phyloP scores from a whole-genome alignment of 1,140 invertebrate genomes.

The Ganaspis sp. region DNA sequence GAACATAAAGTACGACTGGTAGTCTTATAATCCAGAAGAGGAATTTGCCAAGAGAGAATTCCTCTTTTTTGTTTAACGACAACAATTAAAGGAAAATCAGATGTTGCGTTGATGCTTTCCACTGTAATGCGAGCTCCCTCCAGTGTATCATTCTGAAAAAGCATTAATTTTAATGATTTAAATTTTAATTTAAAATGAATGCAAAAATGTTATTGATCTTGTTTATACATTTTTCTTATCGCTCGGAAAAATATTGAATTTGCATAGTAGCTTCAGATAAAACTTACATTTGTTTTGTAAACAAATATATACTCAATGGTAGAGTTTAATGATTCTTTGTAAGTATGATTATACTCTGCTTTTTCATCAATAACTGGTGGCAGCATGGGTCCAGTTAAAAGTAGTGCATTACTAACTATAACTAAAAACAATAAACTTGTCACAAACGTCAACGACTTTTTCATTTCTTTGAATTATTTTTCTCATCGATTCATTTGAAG shows the following conservation, averaged over 20 bases:
- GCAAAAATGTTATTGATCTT: conserved; percentile 20
- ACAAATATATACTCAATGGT: conserved; percentile 57
- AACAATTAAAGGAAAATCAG: conserved; percentile 18
- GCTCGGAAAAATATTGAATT: too few relatives aligned
- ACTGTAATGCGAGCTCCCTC: conserved; percentile 23
- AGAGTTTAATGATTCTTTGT: conserved; percentile 45
- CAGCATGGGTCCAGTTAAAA: conserved; percentile 15
- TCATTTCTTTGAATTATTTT: neutral
- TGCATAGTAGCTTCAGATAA: too few relatives aligned
- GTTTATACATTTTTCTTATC: too few relatives aligned
- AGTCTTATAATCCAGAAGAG: conserved; percentile 62
- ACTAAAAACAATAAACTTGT: neutral
- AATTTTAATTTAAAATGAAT: neutral
- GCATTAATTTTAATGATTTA: neutral
- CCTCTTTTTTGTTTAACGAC: neutral
- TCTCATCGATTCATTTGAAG: neutral
- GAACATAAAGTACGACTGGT: conserved; percentile 78
- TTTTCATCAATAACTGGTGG: conserved; percentile 41
- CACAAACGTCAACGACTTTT: neutral
- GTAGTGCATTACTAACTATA: neutral
- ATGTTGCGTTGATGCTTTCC: neutral
- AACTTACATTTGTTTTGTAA: conserved; percentile 49
- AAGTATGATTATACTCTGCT: conserved; percentile 42
- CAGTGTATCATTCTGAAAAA: neutral
- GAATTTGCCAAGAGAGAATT: conserved; percentile 30